A percentile compares a stretch with the other conserved stretches of the same genome.
Conservation (phyloP, 2,888 invertebrate genomes). For the Neria commutata region DNA sequence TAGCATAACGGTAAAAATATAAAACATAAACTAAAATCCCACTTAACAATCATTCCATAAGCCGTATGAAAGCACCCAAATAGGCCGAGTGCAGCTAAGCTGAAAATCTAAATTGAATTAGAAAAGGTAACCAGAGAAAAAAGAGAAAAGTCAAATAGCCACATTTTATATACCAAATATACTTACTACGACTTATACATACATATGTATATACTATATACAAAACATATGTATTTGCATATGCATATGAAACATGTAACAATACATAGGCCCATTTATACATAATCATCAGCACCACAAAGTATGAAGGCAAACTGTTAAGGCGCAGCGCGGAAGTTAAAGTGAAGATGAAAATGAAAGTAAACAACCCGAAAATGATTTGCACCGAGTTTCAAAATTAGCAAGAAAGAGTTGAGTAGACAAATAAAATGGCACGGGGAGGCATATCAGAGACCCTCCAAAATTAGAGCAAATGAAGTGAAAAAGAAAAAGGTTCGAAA, state of each 20-base stretch:
- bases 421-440: too few species aligned
- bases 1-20: too few species aligned
- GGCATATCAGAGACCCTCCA: background rate
- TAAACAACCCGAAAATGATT: constrained; percentile 25
- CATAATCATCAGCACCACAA: constrained; percentile 59
- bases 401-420: too few species aligned
- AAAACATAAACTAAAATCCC: too few species aligned
- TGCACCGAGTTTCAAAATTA: constrained; percentile 32
- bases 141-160: background rate
- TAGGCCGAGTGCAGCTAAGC: too few species aligned
- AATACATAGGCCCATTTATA: constrained; percentile 54
- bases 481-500: background rate
- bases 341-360: too few species aligned
- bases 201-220: constrained; percentile 37
- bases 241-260: constrained; percentile 32
- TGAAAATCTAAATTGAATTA: background rate
- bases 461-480: background rate
- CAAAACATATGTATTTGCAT: too few species aligned
- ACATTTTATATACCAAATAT: constrained; percentile 16
- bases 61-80: too few species aligned
- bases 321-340: constrained; percentile 8
- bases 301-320: constrained; percentile 45
- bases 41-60: too few species aligned
- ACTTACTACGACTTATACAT: too few species aligned
- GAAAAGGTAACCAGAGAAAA: background rate